Conservation (phyloP, 1,140 invertebrate genomes). For the Phenacoccus solenopsis region DNA sequence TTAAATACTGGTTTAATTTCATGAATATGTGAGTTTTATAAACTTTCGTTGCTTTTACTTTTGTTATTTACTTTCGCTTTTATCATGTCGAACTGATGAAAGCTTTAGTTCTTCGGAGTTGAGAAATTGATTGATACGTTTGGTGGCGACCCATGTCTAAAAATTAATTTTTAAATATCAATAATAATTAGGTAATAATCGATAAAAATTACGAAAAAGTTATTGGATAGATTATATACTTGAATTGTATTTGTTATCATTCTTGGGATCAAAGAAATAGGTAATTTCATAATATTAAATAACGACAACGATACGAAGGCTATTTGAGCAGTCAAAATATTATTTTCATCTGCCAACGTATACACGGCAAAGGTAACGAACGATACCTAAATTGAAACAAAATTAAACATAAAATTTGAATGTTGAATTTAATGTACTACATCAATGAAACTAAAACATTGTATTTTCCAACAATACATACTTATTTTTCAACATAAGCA, state of each 20-base stretch:
- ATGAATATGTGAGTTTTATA: neutral
- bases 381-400: conserved; percentile 49
- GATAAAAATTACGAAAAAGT: too few relatives aligned
- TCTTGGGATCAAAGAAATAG: conserved; percentile 39
- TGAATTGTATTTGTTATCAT: neutral
- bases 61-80: conserved; percentile 49
- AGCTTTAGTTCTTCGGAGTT: conserved; percentile 72
- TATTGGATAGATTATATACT: too few relatives aligned
- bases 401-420: conserved; percentile 16
- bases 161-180: neutral
- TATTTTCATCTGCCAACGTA: conserved; percentile 67
- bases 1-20: too few relatives aligned
- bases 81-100: conserved; percentile 56
- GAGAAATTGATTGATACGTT: conserved; percentile 70
- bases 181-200: neutral
- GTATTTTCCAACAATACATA: too few relatives aligned
- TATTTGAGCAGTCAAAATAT: conserved; percentile 60
- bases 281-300: conserved; percentile 94
- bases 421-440: too few relatives aligned
- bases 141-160: conserved; percentile 35
- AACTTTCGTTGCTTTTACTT: neutral
- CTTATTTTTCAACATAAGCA: too few relatives aligned
- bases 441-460: too few relatives aligned
- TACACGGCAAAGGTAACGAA: conserved; percentile 85
- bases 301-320: conserved; percentile 94